Conservation (phyloP, 2,888 invertebrate genomes). For the Pilophorus perplexus region DNA sequence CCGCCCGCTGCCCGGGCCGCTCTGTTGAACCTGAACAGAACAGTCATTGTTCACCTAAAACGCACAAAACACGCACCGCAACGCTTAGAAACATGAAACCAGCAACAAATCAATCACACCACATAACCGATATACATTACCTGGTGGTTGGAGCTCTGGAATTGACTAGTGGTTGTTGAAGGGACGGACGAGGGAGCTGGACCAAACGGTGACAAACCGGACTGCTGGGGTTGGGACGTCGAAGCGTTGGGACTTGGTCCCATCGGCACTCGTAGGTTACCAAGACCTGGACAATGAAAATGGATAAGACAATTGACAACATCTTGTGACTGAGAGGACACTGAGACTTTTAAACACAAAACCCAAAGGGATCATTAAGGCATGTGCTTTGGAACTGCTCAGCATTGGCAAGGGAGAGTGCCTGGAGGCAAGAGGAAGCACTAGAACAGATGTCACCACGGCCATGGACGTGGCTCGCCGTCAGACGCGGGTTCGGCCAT, state of each 20-base stretch:
- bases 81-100: not conserved
- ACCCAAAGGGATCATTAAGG: no score
- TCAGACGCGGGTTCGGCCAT: no score
- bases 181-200: slow-evolving; percentile 46
- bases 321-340: no score
- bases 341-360: no score
- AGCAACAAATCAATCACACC: not conserved
- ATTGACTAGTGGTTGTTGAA: slow-evolving; percentile 49
- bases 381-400: no score
- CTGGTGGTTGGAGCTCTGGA: slow-evolving; percentile 48
- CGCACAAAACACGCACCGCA: not conserved
- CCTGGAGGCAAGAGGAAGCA: no score
- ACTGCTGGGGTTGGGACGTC: slow-evolving; percentile 43
- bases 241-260: slow-evolving; percentile 45
- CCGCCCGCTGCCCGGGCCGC: slow-evolving; percentile 27
- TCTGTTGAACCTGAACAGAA: slow-evolving; percentile 28
- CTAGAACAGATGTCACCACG: no score
- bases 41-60: slow-evolving; percentile 33
- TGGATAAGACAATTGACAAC: not conserved
- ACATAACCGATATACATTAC: slow-evolving; percentile 21
- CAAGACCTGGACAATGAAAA: slow-evolving; percentile 15
- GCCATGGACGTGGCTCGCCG: no score
- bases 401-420: no score
- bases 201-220: slow-evolving; percentile 47
- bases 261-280: slow-evolving; percentile 42